Conservation (phyloP, 2,888 invertebrate species). For the Diplazon laetatorius region DNA sequence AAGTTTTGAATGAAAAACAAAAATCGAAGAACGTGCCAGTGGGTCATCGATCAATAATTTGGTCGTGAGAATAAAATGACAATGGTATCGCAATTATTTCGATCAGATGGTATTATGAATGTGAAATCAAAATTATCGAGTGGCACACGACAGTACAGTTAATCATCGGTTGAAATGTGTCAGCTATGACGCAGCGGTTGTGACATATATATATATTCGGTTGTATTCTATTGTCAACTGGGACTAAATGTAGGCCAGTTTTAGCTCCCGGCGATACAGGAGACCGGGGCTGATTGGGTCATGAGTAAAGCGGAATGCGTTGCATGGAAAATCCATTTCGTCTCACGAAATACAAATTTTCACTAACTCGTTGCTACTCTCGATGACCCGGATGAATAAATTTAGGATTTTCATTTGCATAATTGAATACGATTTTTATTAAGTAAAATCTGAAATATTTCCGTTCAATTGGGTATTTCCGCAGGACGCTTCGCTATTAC, state of each 20-base stretch:
- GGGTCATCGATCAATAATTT: slow-evolving; percentile 20
- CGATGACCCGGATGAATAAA: no score
- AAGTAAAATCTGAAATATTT: not conserved
- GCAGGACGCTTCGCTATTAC: not conserved
- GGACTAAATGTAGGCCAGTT: slow-evolving; percentile 12
- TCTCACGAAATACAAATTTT: not conserved
- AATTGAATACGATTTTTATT: not conserved
- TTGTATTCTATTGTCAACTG: not conserved
- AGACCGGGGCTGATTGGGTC: not conserved
- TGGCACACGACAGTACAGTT: not conserved
- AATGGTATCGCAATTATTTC: not conserved
- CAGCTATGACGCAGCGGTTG: not conserved
- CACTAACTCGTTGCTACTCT: not conserved
- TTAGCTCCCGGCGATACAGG: not conserved
- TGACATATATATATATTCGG: not conserved
- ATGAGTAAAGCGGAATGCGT: not conserved
- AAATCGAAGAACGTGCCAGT: not conserved
- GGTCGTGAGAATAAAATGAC: not conserved
- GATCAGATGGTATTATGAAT: slow-evolving; percentile 12
- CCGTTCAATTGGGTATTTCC: not conserved
- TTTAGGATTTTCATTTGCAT: not conserved
- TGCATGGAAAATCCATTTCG: not conserved
- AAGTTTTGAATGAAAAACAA: no score
- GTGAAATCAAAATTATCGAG: not conserved
- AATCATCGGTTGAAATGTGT: slow-evolving; percentile 4